Base-by-base conservation (phyloP, 2,797 vertebrate species). In the Ataeniobius toweri region DNA sequence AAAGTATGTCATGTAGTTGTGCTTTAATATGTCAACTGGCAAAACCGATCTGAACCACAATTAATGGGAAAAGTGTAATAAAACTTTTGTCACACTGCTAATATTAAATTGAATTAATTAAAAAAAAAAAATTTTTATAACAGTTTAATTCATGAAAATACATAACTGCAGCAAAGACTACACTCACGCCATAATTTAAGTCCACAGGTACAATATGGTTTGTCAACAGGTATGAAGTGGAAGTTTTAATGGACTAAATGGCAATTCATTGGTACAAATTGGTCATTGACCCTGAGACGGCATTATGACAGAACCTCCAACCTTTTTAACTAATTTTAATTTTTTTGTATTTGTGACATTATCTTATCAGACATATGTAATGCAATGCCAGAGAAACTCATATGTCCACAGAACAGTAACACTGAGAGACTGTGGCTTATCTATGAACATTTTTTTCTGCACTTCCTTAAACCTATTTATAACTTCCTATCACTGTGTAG, bases 401-500 rank as follows among this genome's bases (percentile, higher is more conserved):
- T 71, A 6, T 61, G 41, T 61, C 24, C 39, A 61, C 13, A 61
- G 31, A 61, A 18, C 26, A 18, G 48, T 20, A 14, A 24, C 26
- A 39, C 44, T 13, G 41, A 59, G 55, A 46, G n/a, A 20, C 56
- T 0, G 41, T 22, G 24, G 28, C 73, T 50, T 48, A 13, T 63
- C 24, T 8, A 18, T 55, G 31, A 55, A 55, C 36, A 53, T 51
- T 53, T 28, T 36, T 55, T 1, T 18, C 50, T 39, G 28, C 10
- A 55, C 70, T 72, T 71, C 69, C 28, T 51, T 51, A 31, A 51
- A 31, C 20, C 51, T 46, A 39, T 73, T 59, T 73, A 56, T 73
- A 41, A 61, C n/a, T 20, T 69, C 41, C 67, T 69, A 26, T 26
- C 41, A 46, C 41, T 24, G 22, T 12, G 28, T 31, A 20, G 7